Evolutionary conservation across 2,888 invertebrate genomes (phyloP).

Genomic region (Sthenelais limicola): DNA sequence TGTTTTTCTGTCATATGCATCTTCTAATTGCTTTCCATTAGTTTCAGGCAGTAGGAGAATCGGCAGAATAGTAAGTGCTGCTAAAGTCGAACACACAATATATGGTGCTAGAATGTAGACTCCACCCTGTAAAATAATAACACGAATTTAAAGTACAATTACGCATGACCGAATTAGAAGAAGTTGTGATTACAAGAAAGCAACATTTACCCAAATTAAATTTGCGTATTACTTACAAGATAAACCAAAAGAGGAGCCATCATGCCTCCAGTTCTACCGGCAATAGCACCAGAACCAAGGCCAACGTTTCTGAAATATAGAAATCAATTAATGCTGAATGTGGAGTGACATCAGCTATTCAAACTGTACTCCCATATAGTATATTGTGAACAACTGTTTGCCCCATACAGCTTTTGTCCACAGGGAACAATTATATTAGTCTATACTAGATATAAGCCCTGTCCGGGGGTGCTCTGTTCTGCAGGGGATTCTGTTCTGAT

Average conservation of each 20-base stretch:
- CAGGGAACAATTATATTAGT: no score
- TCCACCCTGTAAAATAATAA: conserved; percentile 13
- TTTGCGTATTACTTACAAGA: conserved; percentile 22
- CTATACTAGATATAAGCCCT: no score
- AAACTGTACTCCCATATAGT: no score
- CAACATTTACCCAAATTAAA: background rate
- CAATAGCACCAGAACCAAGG: conserved; percentile 31
- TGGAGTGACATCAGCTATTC: no score
- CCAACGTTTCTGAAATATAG: conserved; percentile 34
- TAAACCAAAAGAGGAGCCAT: conserved; percentile 36
- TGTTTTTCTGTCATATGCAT: no score
- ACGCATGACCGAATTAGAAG: no score
- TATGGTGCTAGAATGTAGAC: background rate
- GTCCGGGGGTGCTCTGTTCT: no score
- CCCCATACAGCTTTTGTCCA: no score
- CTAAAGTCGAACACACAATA: background rate
- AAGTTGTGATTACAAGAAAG: background rate
- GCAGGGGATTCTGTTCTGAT: no score
- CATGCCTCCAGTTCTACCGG: conserved; percentile 38
- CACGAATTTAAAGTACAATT: background rate
- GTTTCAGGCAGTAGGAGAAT: conserved; percentile 15
- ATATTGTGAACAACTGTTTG: no score
- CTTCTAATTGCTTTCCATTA: background rate
- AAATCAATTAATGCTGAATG: no score
- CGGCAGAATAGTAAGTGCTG: background rate